Percentiles rank a stretch among this genome's conserved stretches.
Conservation (phyloP, 2,888 invertebrate genomes). For the Baronia brevicornis region DNA sequence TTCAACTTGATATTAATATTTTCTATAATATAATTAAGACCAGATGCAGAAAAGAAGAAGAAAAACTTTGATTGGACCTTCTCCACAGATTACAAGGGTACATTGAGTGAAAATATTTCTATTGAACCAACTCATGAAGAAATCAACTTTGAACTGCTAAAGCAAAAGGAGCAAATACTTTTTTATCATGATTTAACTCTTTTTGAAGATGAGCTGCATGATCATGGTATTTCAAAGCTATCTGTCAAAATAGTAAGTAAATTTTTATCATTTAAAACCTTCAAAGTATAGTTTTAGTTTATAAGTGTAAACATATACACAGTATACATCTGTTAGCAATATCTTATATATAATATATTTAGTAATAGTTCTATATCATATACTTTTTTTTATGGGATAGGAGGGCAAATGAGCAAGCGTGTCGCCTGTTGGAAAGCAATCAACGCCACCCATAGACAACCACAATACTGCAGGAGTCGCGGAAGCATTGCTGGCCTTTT, state of each 20-base stretch:
- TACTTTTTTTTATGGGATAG: no score
- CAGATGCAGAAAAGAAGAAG: constrained; percentile 84
- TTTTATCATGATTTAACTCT: constrained; percentile 95
- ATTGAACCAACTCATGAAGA: constrained; percentile 80
- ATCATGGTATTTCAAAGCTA: constrained; percentile 94
- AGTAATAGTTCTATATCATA: no score
- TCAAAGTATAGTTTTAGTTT: constrained; percentile 24
- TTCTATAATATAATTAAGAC: constrained; percentile 64
- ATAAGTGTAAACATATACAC: neutral
- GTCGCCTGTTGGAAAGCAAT: no score
- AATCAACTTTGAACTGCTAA: constrained; percentile 91
- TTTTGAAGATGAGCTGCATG: constrained; percentile 98
- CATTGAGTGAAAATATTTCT: constrained; percentile 76
- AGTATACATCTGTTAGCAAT: no score
- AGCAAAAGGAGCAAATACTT: constrained; percentile 91
- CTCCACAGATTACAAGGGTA: constrained; percentile 93
- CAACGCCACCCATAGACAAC: no score
- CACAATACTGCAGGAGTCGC: no score
- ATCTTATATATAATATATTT: no score
- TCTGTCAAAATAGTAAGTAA: constrained; percentile 93
- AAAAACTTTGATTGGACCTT: constrained; percentile 99
- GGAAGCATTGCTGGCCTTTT: no score
- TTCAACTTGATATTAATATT: neutral
- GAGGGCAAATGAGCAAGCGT: no score
- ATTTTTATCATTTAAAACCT: constrained; percentile 11